phyloP scores from a whole-genome alignment of 2,113 vertebrate species.

The Echinops telfairi region DNA sequence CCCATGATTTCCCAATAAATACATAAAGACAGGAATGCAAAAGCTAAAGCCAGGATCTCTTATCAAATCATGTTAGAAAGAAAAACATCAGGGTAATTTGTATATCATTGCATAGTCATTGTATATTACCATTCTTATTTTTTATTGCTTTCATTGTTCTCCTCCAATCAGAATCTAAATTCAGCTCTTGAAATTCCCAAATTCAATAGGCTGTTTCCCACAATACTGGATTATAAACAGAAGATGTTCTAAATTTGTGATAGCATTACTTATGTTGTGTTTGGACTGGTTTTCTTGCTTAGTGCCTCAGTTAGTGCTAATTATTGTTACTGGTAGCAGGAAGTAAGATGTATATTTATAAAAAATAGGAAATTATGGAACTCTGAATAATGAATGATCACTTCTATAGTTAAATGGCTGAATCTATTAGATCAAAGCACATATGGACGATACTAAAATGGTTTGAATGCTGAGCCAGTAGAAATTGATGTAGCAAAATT shows the following conservation, averaged over 20 bases:
- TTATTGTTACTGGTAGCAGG: neutral
- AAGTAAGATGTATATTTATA: neutral
- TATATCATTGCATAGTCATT: neutral
- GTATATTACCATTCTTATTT: neutral
- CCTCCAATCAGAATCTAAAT: neutral
- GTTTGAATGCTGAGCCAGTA: neutral
- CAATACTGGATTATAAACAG: neutral
- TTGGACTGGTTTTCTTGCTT: neutral
- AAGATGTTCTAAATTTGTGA: neutral
- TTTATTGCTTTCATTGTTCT: neutral
- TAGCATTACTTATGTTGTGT: neutral
- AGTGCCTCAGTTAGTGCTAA: neutral
- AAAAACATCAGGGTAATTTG: no score
- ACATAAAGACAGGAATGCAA: neutral
- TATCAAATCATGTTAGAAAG: no score
- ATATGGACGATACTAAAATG: neutral
- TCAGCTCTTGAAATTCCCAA: neutral
- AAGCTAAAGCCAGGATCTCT: neutral
- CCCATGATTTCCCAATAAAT: neutral
- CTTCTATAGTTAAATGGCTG: neutral
- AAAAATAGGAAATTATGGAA: neutral
- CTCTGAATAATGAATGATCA: neutral
- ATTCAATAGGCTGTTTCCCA: fast-evolving
- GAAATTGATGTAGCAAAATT: conserved; percentile 1
- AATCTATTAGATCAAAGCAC: neutral